These are phyloP conservation scores for Caradrina kadenii DNA, from an alignment of 2,888 invertebrate genomes.

Conservation along the genomic window DNA sequence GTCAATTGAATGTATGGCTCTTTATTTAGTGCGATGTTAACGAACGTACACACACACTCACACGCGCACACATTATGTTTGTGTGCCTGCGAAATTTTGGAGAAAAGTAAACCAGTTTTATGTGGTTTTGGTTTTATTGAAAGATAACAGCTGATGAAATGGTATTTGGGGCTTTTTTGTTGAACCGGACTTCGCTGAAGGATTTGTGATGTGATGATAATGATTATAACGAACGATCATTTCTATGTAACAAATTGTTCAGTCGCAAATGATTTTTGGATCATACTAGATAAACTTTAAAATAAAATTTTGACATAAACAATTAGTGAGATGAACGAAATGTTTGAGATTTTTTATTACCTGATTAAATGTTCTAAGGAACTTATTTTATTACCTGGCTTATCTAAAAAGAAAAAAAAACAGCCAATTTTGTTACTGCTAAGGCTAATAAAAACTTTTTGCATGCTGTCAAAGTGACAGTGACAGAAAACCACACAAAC, in stretches of 20 bases:
- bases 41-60: conserved; percentile 87
- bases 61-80: conserved; percentile 81
- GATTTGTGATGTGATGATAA: conserved; percentile 11
- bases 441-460: conserved; percentile 38
- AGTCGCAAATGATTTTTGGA: not conserved
- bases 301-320: conserved; percentile 3
- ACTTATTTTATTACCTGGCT: not conserved
- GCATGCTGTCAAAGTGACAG: conserved; percentile 52
- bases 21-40: conserved; percentile 76
- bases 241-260: not conserved
- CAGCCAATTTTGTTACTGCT: conserved; percentile 49
- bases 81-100: conserved; percentile 80
- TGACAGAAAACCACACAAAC: conserved; percentile 56
- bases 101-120: conserved; percentile 60
- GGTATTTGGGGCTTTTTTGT: conserved; percentile 20
- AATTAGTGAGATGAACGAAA: not conserved
- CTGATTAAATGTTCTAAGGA: not conserved
- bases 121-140: conserved; percentile 56
- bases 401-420: conserved; percentile 7
- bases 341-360: not conserved
- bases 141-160: conserved; percentile 19
- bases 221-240: conserved; percentile 9
- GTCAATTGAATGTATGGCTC: conserved; percentile 63
- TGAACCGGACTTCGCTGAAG: conserved; percentile 13
- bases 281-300: conserved; percentile 2